These are phyloP conservation scores for Hipparchia semele DNA, from an alignment of 2,888 invertebrate genomes.

Conservation along the genomic window DNA sequence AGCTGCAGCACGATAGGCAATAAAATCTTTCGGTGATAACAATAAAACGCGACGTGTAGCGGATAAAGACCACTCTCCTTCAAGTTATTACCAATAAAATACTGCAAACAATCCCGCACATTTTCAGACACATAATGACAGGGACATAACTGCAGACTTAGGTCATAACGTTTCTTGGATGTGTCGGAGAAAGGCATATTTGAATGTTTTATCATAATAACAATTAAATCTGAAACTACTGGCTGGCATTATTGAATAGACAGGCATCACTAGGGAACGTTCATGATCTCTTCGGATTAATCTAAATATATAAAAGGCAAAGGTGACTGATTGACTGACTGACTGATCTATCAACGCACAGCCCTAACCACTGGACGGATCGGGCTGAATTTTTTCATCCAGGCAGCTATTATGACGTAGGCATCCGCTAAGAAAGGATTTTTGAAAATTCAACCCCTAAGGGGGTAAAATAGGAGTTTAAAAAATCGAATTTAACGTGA, in stretches of 20 bases:
- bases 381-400: no score
- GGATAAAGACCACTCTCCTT: conserved; percentile 41
- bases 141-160: conserved; percentile 20
- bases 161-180: conserved; percentile 23
- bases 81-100: conserved; percentile 45
- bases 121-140: conserved; percentile 29
- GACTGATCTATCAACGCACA: no score
- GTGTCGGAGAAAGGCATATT: conserved; percentile 16
- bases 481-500: no score
- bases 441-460: no score
- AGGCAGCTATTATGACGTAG: no score
- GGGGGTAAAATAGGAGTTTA: no score
- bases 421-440: no score
- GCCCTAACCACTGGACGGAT: no score
- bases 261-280: no score
- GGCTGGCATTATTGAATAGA: not conserved
- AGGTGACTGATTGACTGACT: no score
- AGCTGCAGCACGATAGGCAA: conserved; percentile 42
- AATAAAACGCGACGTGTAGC: conserved; percentile 43
- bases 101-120: conserved; percentile 41
- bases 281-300: no score
- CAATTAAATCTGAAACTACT: not conserved
- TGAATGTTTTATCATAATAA: not conserved
- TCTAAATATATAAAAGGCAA: no score
- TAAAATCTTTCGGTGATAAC: conserved; percentile 47